Conservation (phyloP, 2,888 invertebrate species). For the Drosophila limbata region DNA sequence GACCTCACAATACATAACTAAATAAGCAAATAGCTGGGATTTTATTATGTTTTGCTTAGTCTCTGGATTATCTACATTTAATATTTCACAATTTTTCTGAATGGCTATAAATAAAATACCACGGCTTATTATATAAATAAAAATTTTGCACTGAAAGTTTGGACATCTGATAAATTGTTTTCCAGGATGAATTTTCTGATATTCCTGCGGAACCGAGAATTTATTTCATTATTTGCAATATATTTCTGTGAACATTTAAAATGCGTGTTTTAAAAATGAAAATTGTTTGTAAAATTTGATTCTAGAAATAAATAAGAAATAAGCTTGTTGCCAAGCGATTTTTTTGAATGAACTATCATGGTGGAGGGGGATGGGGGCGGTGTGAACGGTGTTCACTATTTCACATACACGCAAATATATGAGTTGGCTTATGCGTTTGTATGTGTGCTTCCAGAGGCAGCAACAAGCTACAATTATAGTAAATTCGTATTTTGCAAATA, state of each 20-base stretch:
- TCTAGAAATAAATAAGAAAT: slow-evolving; percentile 4
- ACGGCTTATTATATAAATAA: too few species aligned
- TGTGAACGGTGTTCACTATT: slow-evolving; percentile 40
- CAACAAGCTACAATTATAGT: slow-evolving; percentile 33
- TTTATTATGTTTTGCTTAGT: neutral
- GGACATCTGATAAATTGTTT: neutral
- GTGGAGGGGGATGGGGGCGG: slow-evolving; percentile 10
- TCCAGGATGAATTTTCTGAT: neutral
- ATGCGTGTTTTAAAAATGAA: neutral
- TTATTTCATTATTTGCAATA: neutral
- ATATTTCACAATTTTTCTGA: slow-evolving; percentile 11
- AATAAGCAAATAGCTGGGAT: too few species aligned
- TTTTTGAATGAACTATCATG: slow-evolving; percentile 31
- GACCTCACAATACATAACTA: too few species aligned
- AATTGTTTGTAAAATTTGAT: slow-evolving; percentile 8
- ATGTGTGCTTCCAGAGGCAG: slow-evolving; percentile 60
- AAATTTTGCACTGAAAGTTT: too few species aligned
- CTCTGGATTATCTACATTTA: neutral
- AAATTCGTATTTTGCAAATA: neutral
- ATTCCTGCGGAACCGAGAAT: neutral
- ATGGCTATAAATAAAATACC: slow-evolving; percentile 5
- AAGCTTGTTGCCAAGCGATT: slow-evolving; percentile 56
- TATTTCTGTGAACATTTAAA: neutral
- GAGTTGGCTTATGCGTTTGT: neutral
- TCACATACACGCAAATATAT: slow-evolving; percentile 26